Percentiles rank a stretch among this genome's conserved stretches.
Evolutionary conservation across 2,113 vertebrate genomes (phyloP).

Genomic region (Sclerurus mexicanus): DNA sequence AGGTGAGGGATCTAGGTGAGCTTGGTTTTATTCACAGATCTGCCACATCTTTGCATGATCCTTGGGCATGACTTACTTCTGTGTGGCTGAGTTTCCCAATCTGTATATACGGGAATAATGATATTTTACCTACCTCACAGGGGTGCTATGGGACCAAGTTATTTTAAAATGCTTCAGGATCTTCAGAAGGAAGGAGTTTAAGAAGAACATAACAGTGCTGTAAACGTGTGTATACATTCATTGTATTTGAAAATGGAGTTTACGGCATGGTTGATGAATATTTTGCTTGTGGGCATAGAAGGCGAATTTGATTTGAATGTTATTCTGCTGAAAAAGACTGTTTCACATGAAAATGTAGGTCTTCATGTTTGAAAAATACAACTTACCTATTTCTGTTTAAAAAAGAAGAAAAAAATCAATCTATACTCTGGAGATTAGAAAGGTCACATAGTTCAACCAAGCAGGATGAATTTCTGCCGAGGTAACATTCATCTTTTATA

Average conservation of each 20-base stretch:
- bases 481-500: not conserved
- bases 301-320: not conserved
- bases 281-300: constrained; percentile 11
- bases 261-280: not conserved
- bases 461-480: constrained; percentile 36
- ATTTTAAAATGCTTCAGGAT: constrained; percentile 3
- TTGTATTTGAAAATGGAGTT: not conserved
- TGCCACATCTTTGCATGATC: not conserved
- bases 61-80: not conserved
- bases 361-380: not conserved
- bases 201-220: not conserved
- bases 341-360: not conserved
- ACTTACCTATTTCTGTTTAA: constrained; percentile 14
- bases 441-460: constrained; percentile 22
- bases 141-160: constrained; percentile 37
- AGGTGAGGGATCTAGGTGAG: not conserved
- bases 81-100: constrained; percentile 23
- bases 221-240: not conserved
- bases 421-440: constrained; percentile 6
- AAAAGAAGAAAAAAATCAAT: not conserved
- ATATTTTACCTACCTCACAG: constrained; percentile 60
- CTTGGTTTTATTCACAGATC: not conserved
- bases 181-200: not conserved
- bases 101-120: not conserved
- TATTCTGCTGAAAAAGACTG: not conserved